Percentiles rank a stretch among this genome's conserved stretches.
Conservation (phyloP, 2,113 vertebrate genomes). For the Lepisosteus oculatus region DNA sequence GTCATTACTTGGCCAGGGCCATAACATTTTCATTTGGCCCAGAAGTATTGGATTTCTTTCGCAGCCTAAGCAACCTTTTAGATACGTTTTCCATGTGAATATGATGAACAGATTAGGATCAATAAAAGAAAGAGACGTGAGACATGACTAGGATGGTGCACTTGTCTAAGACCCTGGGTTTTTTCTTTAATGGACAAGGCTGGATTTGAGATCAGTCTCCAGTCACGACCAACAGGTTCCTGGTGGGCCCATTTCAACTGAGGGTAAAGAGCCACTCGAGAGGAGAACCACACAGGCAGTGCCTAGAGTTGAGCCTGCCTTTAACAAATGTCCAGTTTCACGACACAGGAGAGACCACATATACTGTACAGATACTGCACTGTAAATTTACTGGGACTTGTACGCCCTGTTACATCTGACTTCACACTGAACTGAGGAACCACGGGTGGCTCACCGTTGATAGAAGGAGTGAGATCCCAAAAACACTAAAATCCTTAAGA, state of each 20-base stretch:
- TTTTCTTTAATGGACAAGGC: neutral
- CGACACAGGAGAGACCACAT: too few relatives aligned
- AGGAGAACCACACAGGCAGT: neutral
- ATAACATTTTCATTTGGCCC: conserved; percentile 70
- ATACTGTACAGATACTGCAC: too few relatives aligned
- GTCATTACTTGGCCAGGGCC: conserved; percentile 65
- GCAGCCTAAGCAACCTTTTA: conserved; percentile 68
- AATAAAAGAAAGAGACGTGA: neutral
- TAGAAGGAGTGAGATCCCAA: too few relatives aligned
- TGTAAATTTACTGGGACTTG: too few relatives aligned
- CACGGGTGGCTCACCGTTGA: too few relatives aligned
- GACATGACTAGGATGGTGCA: neutral
- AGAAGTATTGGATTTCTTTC: conserved; percentile 70
- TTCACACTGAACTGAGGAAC: too few relatives aligned
- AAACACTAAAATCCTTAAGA: too few relatives aligned
- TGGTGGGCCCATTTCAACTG: neutral
- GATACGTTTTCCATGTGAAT: conserved; percentile 75
- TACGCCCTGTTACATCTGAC: too few relatives aligned
- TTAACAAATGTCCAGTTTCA: neutral
- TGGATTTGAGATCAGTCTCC: neutral
- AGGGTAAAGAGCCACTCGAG: neutral
- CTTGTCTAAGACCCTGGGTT: neutral
- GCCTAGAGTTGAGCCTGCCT: neutral
- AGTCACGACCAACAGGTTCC: neutral
- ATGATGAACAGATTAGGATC: conserved; percentile 64